A percentile compares a stretch with the other conserved stretches of the same genome.
These are phyloP conservation scores for Drosophila persimilis DNA, from an alignment of 1,140 invertebrate genomes.

Conservation along the genomic window DNA sequence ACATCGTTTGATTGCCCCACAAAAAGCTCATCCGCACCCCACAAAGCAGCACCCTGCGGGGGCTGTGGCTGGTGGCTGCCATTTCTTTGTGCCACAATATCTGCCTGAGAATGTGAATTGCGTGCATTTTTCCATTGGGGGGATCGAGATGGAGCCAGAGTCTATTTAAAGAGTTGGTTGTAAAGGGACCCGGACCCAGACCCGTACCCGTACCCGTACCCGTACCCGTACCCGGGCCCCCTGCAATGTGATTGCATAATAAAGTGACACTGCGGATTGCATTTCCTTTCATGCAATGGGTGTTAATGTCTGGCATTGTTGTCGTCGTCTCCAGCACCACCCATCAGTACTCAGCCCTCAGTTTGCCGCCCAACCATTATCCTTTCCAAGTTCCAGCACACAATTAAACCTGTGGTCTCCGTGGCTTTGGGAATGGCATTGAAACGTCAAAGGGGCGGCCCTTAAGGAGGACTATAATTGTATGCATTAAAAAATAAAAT, in stretches of 20 bases:
- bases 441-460: conserved; percentile 26
- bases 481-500: conserved; percentile 45
- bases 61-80: background rate
- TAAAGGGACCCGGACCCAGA: too few relatives aligned
- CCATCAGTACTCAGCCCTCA: background rate
- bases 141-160: background rate
- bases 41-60: conserved; percentile 5
- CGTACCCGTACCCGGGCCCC: background rate
- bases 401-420: conserved; percentile 29
- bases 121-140: conserved; percentile 29
- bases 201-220: background rate
- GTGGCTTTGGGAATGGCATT: conserved; percentile 14
- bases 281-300: conserved; percentile 25
- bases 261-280: conserved; percentile 43
- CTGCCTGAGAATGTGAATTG: conserved; percentile 20
- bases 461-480: conserved; percentile 19
- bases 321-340: background rate
- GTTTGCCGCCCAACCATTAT: background rate
- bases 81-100: background rate
- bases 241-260: conserved; percentile 31
- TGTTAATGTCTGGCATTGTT: conserved; percentile 46
- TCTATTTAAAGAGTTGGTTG: conserved; percentile 1
- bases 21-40: conserved; percentile 29
- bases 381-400: background rate
- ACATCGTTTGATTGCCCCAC: conserved; percentile 25